phyloP scores from a whole-genome alignment of 2,888 invertebrate species.

The Sialis fuliginosa region DNA sequence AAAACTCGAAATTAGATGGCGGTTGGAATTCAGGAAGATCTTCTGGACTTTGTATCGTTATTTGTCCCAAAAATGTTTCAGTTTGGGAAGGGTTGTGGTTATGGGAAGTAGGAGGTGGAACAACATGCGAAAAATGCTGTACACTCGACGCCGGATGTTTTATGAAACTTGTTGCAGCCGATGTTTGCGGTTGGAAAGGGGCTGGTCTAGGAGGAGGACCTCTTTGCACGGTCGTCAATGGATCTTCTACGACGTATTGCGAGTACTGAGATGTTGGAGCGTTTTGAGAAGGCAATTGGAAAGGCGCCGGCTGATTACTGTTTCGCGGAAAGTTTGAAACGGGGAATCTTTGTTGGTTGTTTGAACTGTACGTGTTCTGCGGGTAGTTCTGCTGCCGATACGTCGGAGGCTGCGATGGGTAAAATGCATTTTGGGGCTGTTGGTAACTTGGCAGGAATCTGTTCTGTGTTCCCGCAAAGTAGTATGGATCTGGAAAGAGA shows the following conservation, averaged over 20 bases:
- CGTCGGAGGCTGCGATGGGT: constrained; percentile 14
- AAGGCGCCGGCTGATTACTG: constrained; percentile 29
- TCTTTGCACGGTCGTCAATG: constrained; percentile 6
- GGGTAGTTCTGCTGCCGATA: constrained; percentile 14
- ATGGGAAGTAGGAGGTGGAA: constrained; percentile 34
- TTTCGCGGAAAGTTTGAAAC: constrained; percentile 10
- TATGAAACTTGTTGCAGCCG: constrained; percentile 29
- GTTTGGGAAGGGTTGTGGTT: constrained; percentile 40
- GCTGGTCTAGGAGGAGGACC: constrained; percentile 8
- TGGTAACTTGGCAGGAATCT: constrained; percentile 19
- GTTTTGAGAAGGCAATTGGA: constrained; percentile 30
- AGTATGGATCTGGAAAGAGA: constrained; percentile 24
- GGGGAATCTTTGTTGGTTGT: constrained; percentile 19
- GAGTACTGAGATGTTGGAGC: constrained; percentile 31
- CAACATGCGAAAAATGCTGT: constrained; percentile 35
- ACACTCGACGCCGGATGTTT: constrained; percentile 33
- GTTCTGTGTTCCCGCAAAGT: constrained; percentile 18
- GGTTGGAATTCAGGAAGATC: constrained; percentile 10
- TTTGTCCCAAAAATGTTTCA: constrained; percentile 43
- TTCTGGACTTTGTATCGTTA: constrained; percentile 37
- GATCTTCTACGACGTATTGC: constrained; percentile 30
- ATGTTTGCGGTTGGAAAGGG: constrained; percentile 23
- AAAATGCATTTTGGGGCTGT: constrained; percentile 14
- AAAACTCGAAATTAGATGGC: constrained; percentile 10
- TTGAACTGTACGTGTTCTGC: constrained; percentile 6